These are phyloP conservation scores for Agrilus cyanescens DNA, from an alignment of 2,888 invertebrate species.

Conservation along the genomic window DNA sequence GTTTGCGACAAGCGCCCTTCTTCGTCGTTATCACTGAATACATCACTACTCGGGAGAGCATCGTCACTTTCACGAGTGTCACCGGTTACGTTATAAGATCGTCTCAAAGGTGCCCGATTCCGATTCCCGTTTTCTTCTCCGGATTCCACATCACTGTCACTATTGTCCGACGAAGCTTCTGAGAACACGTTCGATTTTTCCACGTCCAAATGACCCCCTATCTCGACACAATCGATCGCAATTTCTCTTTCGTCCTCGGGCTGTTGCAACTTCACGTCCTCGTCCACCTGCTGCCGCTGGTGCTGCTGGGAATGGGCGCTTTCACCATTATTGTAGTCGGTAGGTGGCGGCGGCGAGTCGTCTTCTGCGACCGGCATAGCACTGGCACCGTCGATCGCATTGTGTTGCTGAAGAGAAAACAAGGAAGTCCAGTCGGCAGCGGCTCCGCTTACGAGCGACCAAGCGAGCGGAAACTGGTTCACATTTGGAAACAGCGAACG, in stretches of 20 bases:
- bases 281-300: slow-evolving; percentile 28
- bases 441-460: slow-evolving; percentile 26
- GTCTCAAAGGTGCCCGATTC: slow-evolving; percentile 13
- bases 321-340: slow-evolving; percentile 6
- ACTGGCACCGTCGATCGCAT: slow-evolving; percentile 6
- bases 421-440: slow-evolving; percentile 17
- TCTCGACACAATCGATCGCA: slow-evolving; percentile 7
- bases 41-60: slow-evolving; percentile 30
- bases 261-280: slow-evolving; percentile 32
- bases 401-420: slow-evolving; percentile 9
- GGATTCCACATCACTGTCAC: slow-evolving; percentile 38
- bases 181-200: slow-evolving; percentile 46
- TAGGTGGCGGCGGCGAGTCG: slow-evolving; percentile 34
- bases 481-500: slow-evolving; percentile 28
- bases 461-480: slow-evolving; percentile 29
- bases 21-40: slow-evolving; percentile 28
- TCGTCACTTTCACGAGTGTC: slow-evolving; percentile 28
- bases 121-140: slow-evolving; percentile 31
- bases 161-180: slow-evolving; percentile 26
- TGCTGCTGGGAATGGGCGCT: slow-evolving; percentile 3
- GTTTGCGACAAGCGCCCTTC: slow-evolving; percentile 27
- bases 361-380: slow-evolving; percentile 34
- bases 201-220: slow-evolving; percentile 35
- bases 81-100: slow-evolving; percentile 29
- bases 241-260: slow-evolving; percentile 8